These are phyloP conservation scores for Hypena proboscidalis DNA, from an alignment of 2,888 invertebrate species.

Conservation along the genomic window DNA sequence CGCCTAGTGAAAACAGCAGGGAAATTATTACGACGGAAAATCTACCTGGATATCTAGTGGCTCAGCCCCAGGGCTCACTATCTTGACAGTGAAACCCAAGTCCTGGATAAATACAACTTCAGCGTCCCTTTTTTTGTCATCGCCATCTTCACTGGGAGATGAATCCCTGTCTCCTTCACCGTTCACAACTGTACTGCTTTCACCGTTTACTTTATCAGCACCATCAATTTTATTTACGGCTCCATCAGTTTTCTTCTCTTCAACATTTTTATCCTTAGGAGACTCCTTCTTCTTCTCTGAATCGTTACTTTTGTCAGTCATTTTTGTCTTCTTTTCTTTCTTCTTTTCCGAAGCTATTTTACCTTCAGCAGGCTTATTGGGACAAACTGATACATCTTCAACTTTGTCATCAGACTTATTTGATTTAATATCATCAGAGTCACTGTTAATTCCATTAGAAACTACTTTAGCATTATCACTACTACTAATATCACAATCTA, in stretches of 20 bases:
- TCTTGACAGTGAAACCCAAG: slow-evolving; percentile 96
- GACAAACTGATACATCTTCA: slow-evolving; percentile 51
- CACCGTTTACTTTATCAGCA: slow-evolving; percentile 64
- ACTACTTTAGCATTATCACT: slow-evolving; percentile 80
- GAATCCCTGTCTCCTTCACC: slow-evolving; percentile 77
- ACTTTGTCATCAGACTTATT: slow-evolving; percentile 70
- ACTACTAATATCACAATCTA: slow-evolving; percentile 84
- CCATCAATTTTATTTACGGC: slow-evolving; percentile 50
- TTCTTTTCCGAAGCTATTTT: slow-evolving; percentile 67
- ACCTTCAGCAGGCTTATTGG: slow-evolving; percentile 55
- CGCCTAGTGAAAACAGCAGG: too few species aligned
- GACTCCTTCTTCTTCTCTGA: slow-evolving; percentile 63
- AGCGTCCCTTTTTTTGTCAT: slow-evolving; percentile 87
- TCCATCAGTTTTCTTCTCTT: slow-evolving; percentile 57
- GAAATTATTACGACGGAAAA: too few species aligned
- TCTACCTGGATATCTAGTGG: slow-evolving; percentile 95
- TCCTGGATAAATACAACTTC: slow-evolving; percentile 96
- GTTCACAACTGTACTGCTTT: slow-evolving; percentile 62
- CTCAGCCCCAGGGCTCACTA: slow-evolving; percentile 95
- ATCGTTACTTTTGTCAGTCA: slow-evolving; percentile 60
- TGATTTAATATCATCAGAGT: slow-evolving; percentile 73
- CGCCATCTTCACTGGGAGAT: slow-evolving; percentile 79
- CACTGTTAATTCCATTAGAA: slow-evolving; percentile 78
- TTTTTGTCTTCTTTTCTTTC: slow-evolving; percentile 68
- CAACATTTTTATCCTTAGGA: slow-evolving; percentile 51